Evolutionary conservation across 37 sponge, comb jelly and placozoan genomes (phyloP), one percentile per base, ranked within the genome.

Genomic region (Chondrilla cf. caribensis): DNA sequence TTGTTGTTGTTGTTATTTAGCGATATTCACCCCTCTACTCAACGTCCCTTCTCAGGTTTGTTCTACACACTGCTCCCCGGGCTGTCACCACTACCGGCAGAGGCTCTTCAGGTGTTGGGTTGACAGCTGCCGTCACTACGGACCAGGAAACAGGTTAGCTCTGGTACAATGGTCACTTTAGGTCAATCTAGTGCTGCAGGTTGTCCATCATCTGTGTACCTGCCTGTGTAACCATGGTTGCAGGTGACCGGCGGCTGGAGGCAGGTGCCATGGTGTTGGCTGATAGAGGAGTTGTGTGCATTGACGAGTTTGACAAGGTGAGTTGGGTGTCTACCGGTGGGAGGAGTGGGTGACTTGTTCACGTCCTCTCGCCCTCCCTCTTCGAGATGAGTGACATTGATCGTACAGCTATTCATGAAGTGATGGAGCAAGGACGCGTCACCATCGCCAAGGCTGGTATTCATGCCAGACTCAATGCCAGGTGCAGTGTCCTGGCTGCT

Each of bases 181-280:
- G n/a, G n/a, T n/a, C n/a, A n/a, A n/a, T n/a, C n/a, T n/a, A n/a
- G n/a, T n/a, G n/a, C n/a, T n/a, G n/a, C n/a, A n/a, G n/a, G n/a
- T n/a, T n/a, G n/a, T 47, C 51, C 51, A 6, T 47, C 51, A 47
- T 47, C 51, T 47, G 9, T 47, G 51, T 47, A 11, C 51, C 51
- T 47, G 51, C 51, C 51, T 6, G 6, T 6, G 9, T 47, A 6
- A 14, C 51, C 11, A 11, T 47, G 6, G 51, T 11, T 47, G 51
- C 40, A 88, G 90, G 83, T 51, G 97, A 97, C 38, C 79, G 97
- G 1, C 66, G 80, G 2, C 77, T 95, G 64, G 98, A 95, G 65
- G 96, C 99, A 70, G 99, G 99, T 31, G 99, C 99, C 55, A 98
- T 98, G 99, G 99, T 98, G 47, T 80, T 98, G 55, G 99, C 99